Conservation (phyloP, 37 sponge, comb jelly and placozoan species). For the Geodia barretti region DNA sequence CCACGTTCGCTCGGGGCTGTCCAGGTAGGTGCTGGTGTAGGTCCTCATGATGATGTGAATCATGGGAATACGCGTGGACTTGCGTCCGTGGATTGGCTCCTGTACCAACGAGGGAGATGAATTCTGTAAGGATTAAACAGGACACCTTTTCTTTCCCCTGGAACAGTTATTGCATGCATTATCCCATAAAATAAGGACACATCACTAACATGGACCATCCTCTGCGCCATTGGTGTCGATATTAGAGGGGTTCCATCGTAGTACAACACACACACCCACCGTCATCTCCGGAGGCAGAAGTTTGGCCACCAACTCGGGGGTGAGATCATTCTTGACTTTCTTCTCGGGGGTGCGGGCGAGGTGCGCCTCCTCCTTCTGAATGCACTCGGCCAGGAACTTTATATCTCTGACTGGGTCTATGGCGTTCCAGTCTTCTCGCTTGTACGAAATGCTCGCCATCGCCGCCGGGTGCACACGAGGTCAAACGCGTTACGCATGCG, state of each 20-base stretch:
- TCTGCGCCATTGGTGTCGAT: too few species aligned
- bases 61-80: not conserved
- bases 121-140: too few species aligned
- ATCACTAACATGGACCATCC: too few species aligned
- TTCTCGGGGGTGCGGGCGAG: not conserved
- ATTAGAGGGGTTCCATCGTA: too few species aligned
- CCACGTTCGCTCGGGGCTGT: constrained; percentile 4
- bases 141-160: not conserved
- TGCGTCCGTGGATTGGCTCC: constrained; percentile 8
- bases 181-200: too few species aligned
- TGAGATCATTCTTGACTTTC: not conserved
- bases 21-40: not conserved
- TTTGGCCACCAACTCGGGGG: not conserved
- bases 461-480: too few species aligned
- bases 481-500: too few species aligned
- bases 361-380: not conserved
- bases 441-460: not conserved
- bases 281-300: not conserved
- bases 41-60: constrained; percentile 15
- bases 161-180: not conserved
- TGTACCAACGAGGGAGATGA: not conserved
- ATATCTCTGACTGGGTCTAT: not conserved
- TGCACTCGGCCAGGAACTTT: not conserved
- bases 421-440: not conserved
- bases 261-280: too few species aligned